A percentile compares a stretch with the other conserved stretches of the same genome.
These are phyloP conservation scores for Chaunax sp. DNA, from an alignment of 2,797 vertebrate genomes.

Conservation along the genomic window DNA sequence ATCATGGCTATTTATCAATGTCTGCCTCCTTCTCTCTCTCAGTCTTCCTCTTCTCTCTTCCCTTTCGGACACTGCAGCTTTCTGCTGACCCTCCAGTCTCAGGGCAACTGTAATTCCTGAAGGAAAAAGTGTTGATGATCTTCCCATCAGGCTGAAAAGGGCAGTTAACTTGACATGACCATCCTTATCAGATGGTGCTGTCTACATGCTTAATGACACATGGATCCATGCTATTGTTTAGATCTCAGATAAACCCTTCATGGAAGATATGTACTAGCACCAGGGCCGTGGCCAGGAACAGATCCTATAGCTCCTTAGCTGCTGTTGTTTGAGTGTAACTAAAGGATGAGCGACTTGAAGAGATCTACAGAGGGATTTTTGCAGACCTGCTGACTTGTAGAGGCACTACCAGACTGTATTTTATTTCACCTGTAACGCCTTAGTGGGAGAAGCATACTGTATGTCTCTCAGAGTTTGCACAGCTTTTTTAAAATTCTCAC, in stretches of 20 bases:
- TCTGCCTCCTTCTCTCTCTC: constrained; percentile 12
- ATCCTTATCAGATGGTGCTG: constrained; percentile 71
- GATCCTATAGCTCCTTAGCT: constrained; percentile 3
- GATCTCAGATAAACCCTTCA: constrained; percentile 49
- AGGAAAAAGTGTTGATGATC: constrained; percentile 62
- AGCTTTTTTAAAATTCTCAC: constrained; percentile 10
- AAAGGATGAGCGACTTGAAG: constrained; percentile 21
- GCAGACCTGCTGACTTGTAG: constrained; percentile 1
- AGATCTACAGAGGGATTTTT: background rate
- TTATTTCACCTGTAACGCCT: background rate
- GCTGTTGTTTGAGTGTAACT: too few species aligned
- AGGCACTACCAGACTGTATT: background rate
- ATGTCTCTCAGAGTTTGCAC: background rate
- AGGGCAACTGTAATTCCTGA: constrained; percentile 75
- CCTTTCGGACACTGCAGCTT: constrained; percentile 49
- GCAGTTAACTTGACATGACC: constrained; percentile 54
- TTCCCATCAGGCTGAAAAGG: constrained; percentile 64
- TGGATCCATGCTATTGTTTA: constrained; percentile 62
- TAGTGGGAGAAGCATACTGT: background rate
- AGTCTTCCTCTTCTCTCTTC: constrained; percentile 5
- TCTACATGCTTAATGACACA: constrained; percentile 69
- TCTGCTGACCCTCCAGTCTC: constrained; percentile 77
- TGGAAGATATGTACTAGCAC: constrained; percentile 49
- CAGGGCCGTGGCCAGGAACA: constrained; percentile 25
- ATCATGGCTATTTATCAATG: constrained; percentile 20